Conservation (phyloP, 2,888 invertebrate species). For the Loripinus fragilis region DNA sequence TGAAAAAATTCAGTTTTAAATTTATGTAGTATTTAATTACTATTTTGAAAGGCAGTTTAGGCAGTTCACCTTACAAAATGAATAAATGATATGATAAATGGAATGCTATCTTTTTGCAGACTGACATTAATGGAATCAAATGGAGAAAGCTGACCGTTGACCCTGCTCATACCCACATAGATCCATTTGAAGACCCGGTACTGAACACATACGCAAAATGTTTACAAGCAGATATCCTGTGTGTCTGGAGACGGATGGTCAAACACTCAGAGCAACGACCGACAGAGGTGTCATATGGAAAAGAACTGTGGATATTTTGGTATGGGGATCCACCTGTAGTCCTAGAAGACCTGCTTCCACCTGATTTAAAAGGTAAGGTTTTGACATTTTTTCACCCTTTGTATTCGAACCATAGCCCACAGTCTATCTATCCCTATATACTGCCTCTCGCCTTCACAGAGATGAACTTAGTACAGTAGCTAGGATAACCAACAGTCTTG, state of each 20-base stretch:
- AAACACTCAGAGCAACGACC: constrained; percentile 69
- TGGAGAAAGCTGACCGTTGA: constrained; percentile 90
- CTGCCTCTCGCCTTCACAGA: too few relatives aligned
- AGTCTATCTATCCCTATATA: too few relatives aligned
- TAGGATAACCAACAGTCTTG: too few relatives aligned
- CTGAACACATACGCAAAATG: constrained; percentile 84
- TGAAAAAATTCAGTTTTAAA: too few relatives aligned
- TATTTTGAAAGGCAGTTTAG: too few relatives aligned
- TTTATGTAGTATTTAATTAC: too few relatives aligned
- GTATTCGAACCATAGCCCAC: too few relatives aligned
- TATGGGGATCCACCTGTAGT: constrained; percentile 90
- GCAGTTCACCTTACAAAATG: too few relatives aligned
- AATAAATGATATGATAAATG: too few relatives aligned
- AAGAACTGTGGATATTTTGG: constrained; percentile 99
- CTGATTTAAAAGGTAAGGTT: constrained; percentile 92
- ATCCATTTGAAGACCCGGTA: constrained; percentile 83
- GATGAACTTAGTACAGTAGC: too few relatives aligned
- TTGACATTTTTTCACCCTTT: too few relatives aligned
- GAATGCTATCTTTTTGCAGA: constrained; percentile 89
- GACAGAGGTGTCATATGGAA: constrained; percentile 83
- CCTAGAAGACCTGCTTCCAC: constrained; percentile 85
- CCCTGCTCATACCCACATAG: constrained; percentile 65
- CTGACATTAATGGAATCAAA: constrained; percentile 99
- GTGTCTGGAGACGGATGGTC: constrained; percentile 97
- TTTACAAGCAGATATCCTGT: constrained; percentile 93